These are phyloP conservation scores for Caenorhabditis sp. DNA, from an alignment of 2,888 invertebrate genomes.

Conservation along the genomic window DNA sequence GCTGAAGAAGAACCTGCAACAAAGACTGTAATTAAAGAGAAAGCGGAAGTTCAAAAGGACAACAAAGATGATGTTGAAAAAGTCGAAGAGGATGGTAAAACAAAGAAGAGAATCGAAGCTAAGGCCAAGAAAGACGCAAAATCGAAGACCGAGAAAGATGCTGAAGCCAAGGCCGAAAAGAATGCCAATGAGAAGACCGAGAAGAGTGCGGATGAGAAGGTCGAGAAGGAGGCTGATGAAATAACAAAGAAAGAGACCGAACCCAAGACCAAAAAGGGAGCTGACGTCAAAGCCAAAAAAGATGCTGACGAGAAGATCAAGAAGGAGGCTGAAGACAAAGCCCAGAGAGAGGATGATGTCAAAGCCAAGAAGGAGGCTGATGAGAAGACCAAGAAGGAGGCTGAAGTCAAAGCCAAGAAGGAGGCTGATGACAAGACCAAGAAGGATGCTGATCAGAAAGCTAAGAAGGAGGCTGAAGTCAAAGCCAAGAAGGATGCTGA, in stretches of 20 bases:
- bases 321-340: slow-evolving; percentile 7
- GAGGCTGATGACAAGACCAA: slow-evolving; percentile 15
- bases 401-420: slow-evolving; percentile 13
- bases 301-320: slow-evolving; percentile 6
- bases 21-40: background rate
- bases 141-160: background rate
- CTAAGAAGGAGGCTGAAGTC: slow-evolving; percentile 4
- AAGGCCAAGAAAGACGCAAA: slow-evolving; percentile 15
- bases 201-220: background rate
- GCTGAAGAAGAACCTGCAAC: no score
- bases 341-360: slow-evolving; percentile 12
- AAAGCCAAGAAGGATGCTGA: slow-evolving; percentile 15
- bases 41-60: background rate
- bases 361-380: slow-evolving; percentile 9
- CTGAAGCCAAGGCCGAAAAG: background rate
- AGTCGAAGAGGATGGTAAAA: background rate
- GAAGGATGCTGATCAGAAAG: slow-evolving; percentile 6
- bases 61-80: background rate
- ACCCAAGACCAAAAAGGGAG: background rate
- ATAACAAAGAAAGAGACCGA: slow-evolving; percentile 5
- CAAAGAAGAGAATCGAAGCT: background rate
- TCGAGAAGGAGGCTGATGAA: slow-evolving; percentile 1
- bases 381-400: slow-evolving; percentile 16
- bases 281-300: slow-evolving; percentile 6
- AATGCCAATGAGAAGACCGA: slow-evolving; percentile 5